phyloP scores from a whole-genome alignment of 2,113 vertebrate genomes.

The Fregata magnificens region DNA sequence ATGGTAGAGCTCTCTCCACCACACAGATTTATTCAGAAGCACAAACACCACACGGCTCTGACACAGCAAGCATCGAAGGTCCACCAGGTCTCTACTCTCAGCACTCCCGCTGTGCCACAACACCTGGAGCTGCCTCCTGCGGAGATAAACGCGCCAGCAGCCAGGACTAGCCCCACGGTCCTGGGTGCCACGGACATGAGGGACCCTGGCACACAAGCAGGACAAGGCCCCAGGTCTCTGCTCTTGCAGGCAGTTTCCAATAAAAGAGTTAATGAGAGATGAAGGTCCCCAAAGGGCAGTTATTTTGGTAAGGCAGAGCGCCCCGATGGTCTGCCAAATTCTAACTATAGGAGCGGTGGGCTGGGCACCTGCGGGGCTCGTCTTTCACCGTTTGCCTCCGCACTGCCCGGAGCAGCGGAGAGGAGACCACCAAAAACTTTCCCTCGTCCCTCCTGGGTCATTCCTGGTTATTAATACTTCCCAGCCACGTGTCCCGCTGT shows the following conservation, averaged over 20 bases:
- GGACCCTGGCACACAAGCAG: not conserved
- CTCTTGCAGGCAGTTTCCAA: not conserved
- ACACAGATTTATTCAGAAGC: not conserved
- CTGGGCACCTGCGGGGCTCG: not conserved
- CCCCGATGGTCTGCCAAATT: slow-evolving; percentile 4
- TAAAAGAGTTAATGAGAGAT: not conserved
- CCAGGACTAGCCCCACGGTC: not conserved
- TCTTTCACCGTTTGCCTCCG: slow-evolving; percentile 13
- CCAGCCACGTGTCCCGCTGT: rapidly evolving
- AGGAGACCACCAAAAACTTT: not conserved
- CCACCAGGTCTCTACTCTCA: not conserved
- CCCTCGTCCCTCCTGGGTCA: not conserved
- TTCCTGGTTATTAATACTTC: not conserved
- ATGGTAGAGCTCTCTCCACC: not conserved
- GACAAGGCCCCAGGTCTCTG: not conserved
- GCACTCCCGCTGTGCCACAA: not conserved
- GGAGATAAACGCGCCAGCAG: rapidly evolving
- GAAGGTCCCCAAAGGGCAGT: slow-evolving; percentile 38
- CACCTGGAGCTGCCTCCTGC: not conserved
- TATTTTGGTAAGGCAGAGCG: not conserved
- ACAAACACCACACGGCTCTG: not conserved
- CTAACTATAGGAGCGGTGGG: slow-evolving; percentile 45
- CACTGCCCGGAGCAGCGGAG: not conserved
- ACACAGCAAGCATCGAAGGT: not conserved
- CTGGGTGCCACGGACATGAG: rapidly evolving